Conservation (phyloP, 2,888 invertebrate genomes). For the Oligia fasciuncula region DNA sequence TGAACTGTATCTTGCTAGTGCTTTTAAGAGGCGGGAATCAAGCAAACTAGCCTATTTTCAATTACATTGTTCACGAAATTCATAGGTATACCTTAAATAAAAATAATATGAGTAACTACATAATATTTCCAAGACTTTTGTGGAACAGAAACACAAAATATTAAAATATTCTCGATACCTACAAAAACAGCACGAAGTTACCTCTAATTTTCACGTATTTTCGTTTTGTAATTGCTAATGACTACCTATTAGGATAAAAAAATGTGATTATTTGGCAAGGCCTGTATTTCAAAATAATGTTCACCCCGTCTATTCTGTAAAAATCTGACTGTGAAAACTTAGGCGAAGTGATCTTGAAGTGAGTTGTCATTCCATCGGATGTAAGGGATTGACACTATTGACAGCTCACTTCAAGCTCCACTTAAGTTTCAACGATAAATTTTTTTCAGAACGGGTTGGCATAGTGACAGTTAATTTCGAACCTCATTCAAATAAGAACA, state of each 20-base stretch:
- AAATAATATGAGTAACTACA: neutral
- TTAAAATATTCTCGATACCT: neutral
- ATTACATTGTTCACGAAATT: neutral
- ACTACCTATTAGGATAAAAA: neutral
- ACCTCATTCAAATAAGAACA: neutral
- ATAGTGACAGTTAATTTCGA: neutral
- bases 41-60: neutral
- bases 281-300: neutral
- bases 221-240: neutral
- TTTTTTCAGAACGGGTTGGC: neutral
- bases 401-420: neutral
- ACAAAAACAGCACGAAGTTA: neutral
- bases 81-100: neutral
- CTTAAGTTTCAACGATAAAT: no score
- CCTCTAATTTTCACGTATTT: neutral
- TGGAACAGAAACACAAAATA: neutral
- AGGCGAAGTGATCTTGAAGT: neutral
- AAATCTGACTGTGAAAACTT: neutral
- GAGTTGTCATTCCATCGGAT: neutral
- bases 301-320: neutral
- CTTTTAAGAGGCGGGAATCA: neutral
- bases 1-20: neutral
- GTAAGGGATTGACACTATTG: neutral
- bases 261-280: neutral
- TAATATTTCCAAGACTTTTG: neutral